Evolutionary conservation across 2,888 invertebrate species (phyloP).

Genomic region (Aleiodes leptofemur): DNA sequence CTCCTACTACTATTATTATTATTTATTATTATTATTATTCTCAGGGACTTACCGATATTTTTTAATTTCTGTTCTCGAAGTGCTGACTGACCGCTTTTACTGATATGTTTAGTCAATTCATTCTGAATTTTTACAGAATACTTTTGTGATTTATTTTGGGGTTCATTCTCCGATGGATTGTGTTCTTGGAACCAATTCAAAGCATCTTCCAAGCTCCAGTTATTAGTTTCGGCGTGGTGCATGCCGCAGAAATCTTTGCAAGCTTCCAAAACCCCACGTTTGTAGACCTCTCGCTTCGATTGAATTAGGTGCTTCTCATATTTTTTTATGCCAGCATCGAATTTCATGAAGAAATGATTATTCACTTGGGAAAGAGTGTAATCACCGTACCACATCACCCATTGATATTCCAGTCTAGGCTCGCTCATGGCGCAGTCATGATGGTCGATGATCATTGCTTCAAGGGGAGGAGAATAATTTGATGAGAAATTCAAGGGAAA

Average conservation of each 20-base stretch:
- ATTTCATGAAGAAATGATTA: conserved; percentile 41
- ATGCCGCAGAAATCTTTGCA: conserved; percentile 63
- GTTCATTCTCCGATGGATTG: conserved; percentile 7
- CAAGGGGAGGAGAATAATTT: conserved; percentile 1
- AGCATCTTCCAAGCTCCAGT: conserved; percentile 61
- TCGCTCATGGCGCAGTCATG: conserved; percentile 67
- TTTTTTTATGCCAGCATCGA: conserved; percentile 35
- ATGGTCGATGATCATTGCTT: conserved; percentile 69
- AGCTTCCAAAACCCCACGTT: conserved; percentile 46
- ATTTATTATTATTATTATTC: conserved; percentile 40
- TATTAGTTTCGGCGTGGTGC: conserved; percentile 56
- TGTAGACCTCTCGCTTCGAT: conserved; percentile 47
- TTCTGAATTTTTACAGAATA: conserved; percentile 61
- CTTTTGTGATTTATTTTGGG: conserved; percentile 46
- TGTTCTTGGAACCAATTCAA: conserved; percentile 54
- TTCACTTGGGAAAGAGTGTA: conserved; percentile 67
- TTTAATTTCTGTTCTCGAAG: conserved; percentile 59
- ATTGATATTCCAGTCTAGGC: conserved; percentile 68
- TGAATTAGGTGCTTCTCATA: conserved; percentile 40
- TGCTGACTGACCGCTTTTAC: conserved; percentile 55
- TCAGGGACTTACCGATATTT: conserved; percentile 56
- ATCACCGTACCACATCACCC: conserved; percentile 73
- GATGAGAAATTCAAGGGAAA: neutral
- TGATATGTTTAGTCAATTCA: conserved; percentile 59
- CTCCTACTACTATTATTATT: conserved; percentile 14